Percentiles rank a stretch among this genome's conserved stretches.
phyloP scores from a whole-genome alignment of 1,140 invertebrate species.

The Neotoxoptera formosana region DNA sequence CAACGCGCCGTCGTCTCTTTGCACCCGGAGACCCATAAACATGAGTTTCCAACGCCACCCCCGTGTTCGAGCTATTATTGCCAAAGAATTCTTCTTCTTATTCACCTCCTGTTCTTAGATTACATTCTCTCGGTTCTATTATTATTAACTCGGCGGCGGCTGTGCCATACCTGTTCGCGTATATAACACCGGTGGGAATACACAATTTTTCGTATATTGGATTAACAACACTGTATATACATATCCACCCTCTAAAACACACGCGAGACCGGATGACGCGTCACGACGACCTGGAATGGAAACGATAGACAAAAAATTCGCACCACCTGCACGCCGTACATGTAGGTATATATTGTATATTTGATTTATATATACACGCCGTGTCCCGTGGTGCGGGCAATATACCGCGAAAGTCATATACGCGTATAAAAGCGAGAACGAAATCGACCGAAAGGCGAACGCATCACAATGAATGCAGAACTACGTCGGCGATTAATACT shows the following conservation, averaged over 20 bases:
- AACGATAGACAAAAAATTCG: not conserved
- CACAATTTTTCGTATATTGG: slow-evolving; percentile 34
- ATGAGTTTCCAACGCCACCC: not conserved
- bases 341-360: not conserved
- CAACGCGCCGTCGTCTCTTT: slow-evolving; percentile 30
- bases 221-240: not conserved
- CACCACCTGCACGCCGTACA: not conserved
- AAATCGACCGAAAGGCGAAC: not conserved
- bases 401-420: too few species aligned
- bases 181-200: slow-evolving; percentile 28
- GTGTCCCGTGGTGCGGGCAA: not conserved
- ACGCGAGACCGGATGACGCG: not conserved
- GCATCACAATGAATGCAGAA: not conserved
- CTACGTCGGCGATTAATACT: not conserved
- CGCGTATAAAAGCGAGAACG: not conserved
- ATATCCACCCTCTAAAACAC: not conserved
- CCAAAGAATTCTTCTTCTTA: not conserved
- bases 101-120: not conserved
- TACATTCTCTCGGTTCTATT: slow-evolving; percentile 8
- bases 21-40: slow-evolving; percentile 52
- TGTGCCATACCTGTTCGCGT: not conserved
- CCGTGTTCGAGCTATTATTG: not conserved
- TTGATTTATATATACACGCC: not conserved
- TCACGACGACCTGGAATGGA: not conserved
- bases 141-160: slow-evolving; percentile 8